A percentile compares a stretch with the other conserved stretches of the same genome.
phyloP scores from a whole-genome alignment of 2,888 invertebrate species.

The Stenodera caucasica region DNA sequence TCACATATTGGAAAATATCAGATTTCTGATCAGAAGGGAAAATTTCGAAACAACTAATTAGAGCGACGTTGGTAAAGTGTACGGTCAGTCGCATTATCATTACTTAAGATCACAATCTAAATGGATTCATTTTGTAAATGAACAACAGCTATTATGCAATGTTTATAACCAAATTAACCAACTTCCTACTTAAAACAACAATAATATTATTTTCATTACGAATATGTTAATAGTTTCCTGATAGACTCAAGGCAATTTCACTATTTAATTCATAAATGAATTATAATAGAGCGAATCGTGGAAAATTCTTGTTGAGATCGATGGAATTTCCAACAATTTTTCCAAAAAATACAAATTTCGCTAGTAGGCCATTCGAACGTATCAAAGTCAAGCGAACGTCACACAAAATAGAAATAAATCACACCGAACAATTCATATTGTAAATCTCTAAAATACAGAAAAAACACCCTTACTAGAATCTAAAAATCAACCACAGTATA shows the following conservation, averaged over 20 bases:
- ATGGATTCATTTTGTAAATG: neutral
- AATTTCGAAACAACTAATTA: neutral
- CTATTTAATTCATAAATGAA: too few relatives aligned
- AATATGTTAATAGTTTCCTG: too few relatives aligned
- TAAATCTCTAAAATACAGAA: too few relatives aligned
- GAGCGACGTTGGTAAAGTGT: neutral
- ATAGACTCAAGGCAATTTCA: too few relatives aligned
- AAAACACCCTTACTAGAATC: too few relatives aligned
- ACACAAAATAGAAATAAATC: conserved; percentile 35
- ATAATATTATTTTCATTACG: too few relatives aligned
- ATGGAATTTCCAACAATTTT: neutral
- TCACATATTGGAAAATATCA: too few relatives aligned
- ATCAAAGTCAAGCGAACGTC: conserved; percentile 32
- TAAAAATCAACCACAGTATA: too few relatives aligned
- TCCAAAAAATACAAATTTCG: conserved; percentile 30
- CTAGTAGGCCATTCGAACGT: conserved; percentile 32
- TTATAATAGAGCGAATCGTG: too few relatives aligned
- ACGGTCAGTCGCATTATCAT: neutral
- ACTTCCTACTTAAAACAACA: neutral
- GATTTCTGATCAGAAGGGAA: too few relatives aligned
- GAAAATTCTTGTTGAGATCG: neutral
- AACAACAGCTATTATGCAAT: neutral
- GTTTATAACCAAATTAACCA: neutral
- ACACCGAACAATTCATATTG: too few relatives aligned
- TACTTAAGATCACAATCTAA: neutral